Conservation (phyloP, 1,140 invertebrate species). For the Drosophila lowei region DNA sequence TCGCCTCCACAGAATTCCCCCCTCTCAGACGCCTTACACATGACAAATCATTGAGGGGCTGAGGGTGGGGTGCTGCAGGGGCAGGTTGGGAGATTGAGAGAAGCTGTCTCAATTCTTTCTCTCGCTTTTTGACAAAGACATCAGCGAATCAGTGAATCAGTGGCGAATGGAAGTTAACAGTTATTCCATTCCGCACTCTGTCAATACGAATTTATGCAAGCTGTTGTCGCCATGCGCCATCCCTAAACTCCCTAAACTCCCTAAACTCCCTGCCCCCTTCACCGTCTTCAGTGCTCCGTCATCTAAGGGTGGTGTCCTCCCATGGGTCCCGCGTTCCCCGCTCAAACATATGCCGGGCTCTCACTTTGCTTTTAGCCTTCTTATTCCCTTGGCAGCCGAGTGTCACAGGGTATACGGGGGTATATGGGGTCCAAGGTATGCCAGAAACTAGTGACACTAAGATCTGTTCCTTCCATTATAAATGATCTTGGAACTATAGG, state of each 20-base stretch:
- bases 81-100: conserved; percentile 8
- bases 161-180: conserved; percentile 60
- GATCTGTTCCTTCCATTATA: too few species aligned
- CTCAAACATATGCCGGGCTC: conserved; percentile 53
- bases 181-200: conserved; percentile 71
- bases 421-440: too few species aligned
- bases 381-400: conserved; percentile 15
- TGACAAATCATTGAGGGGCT: conserved; percentile 56
- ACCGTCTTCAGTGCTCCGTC: neutral
- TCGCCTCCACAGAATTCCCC: neutral
- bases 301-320: neutral
- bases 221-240: conserved; percentile 49
- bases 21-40: conserved; percentile 33
- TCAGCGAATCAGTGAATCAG: conserved; percentile 56
- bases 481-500: too few species aligned
- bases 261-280: neutral
- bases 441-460: too few species aligned
- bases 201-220: conserved; percentile 79
- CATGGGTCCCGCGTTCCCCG: conserved; percentile 4
- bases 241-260: neutral
- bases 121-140: conserved; percentile 65
- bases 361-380: conserved; percentile 25
- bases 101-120: conserved; percentile 29
- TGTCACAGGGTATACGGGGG: conserved; percentile 6
- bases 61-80: neutral